These are phyloP conservation scores for Mystacornis crossleyi DNA, from an alignment of 2,113 vertebrate species.

Conservation along the genomic window DNA sequence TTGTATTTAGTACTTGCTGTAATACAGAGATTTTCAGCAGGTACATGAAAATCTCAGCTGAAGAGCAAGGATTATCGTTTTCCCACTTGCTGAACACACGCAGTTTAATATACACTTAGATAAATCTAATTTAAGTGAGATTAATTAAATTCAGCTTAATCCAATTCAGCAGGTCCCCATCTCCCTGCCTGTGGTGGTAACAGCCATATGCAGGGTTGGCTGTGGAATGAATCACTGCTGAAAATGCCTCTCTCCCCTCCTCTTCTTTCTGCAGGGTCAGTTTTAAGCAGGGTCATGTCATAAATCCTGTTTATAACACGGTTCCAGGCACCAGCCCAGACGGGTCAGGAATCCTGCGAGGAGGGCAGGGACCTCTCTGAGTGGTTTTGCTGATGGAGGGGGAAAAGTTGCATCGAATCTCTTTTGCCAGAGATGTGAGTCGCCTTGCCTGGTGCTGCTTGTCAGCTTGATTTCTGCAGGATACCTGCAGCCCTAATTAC, in stretches of 20 bases:
- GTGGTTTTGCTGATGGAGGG: not conserved
- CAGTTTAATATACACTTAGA: not conserved
- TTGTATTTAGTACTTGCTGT: not conserved
- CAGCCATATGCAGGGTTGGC: not conserved
- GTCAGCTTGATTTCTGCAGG: constrained; percentile 10
- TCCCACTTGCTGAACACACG: not conserved
- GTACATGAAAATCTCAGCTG: not conserved
- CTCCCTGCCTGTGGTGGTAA: not conserved
- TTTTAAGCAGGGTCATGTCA: not conserved
- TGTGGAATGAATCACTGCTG: not conserved
- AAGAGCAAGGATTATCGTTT: not conserved
- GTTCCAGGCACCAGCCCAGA: not conserved
- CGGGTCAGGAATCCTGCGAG: not conserved
- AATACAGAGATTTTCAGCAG: not conserved
- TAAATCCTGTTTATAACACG: not conserved
- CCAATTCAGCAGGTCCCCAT: not conserved
- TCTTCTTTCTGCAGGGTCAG: not conserved
- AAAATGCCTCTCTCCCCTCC: not conserved
- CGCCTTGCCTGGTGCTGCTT: not conserved
- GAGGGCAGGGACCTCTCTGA: not conserved
- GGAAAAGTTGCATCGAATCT: not conserved
- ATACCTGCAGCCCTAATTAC: not conserved
- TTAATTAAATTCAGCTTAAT: not conserved
- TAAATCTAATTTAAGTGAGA: not conserved
- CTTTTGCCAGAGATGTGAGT: not conserved